Conservation (phyloP, 2,797 vertebrate genomes). For the Enteromius radiatus region DNA sequence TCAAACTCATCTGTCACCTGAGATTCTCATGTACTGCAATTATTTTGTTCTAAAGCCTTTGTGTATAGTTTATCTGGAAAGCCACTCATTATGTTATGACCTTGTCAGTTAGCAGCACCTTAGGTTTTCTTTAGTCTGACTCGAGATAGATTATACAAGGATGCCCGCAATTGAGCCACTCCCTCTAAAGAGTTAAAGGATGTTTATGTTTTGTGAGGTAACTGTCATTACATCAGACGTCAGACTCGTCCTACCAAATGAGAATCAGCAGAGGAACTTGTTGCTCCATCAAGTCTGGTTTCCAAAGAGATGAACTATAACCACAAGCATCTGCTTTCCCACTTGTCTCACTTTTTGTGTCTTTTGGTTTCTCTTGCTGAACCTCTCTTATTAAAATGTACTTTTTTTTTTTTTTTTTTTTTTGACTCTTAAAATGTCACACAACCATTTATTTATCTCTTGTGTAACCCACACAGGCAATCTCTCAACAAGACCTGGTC, state of each 20-base stretch:
- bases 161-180: neutral
- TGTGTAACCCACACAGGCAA: conserved; percentile 79
- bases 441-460: neutral
- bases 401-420: neutral
- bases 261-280: conserved; percentile 29
- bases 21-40: conserved; percentile 17
- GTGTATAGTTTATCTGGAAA: neutral
- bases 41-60: conserved; percentile 35
- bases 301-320: conserved; percentile 26
- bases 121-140: conserved; percentile 9
- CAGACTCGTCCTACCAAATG: conserved; percentile 28
- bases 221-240: conserved; percentile 6
- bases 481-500: conserved; percentile 97
- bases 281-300: conserved; percentile 41
- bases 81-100: conserved; percentile 17
- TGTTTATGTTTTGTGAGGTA: conserved; percentile 40
- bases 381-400: neutral
- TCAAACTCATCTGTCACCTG: conserved; percentile 9
- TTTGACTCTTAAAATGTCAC: neutral
- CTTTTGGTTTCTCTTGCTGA: neutral
- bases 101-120: neutral
- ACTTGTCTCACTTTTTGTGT: neutral
- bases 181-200: conserved; percentile 15
- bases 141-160: conserved; percentile 13
- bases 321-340: neutral